Percentiles rank a stretch among this genome's conserved stretches.
These are phyloP conservation scores for Glomeris marginata DNA, from an alignment of 2,888 invertebrate species.

Conservation along the genomic window DNA sequence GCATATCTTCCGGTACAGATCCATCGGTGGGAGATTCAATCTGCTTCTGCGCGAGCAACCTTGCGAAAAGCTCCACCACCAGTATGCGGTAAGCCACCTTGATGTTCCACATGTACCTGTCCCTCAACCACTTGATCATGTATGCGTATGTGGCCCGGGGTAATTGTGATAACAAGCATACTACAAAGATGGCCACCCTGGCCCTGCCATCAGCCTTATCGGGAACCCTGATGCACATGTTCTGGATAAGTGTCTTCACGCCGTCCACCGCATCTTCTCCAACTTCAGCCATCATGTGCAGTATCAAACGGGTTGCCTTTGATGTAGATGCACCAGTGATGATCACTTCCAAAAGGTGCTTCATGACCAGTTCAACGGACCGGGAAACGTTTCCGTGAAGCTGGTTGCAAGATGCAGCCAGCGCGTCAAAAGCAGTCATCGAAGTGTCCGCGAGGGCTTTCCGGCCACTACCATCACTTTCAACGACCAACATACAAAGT, in stretches of 20 bases:
- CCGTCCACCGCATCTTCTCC: slow-evolving; percentile 14
- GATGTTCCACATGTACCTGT: slow-evolving; percentile 28
- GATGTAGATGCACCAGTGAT: slow-evolving; percentile 23
- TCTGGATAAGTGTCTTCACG: slow-evolving; percentile 31
- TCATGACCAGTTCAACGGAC: slow-evolving; percentile 30
- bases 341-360: slow-evolving; percentile 31
- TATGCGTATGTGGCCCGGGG: slow-evolving; percentile 25
- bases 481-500: too few relatives aligned
- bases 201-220: slow-evolving; percentile 33
- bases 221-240: slow-evolving; percentile 32
- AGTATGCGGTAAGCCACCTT: slow-evolving; percentile 35
- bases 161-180: slow-evolving; percentile 27
- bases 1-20: slow-evolving; percentile 10
- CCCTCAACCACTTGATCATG: slow-evolving; percentile 30
- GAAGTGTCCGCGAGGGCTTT: too few relatives aligned
- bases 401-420: slow-evolving; percentile 26
- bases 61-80: slow-evolving; percentile 36
- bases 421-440: too few relatives aligned
- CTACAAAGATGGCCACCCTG: slow-evolving; percentile 29
- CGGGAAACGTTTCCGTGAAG: slow-evolving; percentile 32
- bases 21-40: slow-evolving; percentile 4
- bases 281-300: background rate
- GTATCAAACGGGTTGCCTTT: slow-evolving; percentile 21
- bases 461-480: too few relatives aligned
- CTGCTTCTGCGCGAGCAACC: slow-evolving; percentile 24